A percentile compares a stretch with the other conserved stretches of the same genome.
These are phyloP conservation scores for Himalopsyche phryganea DNA, from an alignment of 1,140 invertebrate species.

Conservation along the genomic window DNA sequence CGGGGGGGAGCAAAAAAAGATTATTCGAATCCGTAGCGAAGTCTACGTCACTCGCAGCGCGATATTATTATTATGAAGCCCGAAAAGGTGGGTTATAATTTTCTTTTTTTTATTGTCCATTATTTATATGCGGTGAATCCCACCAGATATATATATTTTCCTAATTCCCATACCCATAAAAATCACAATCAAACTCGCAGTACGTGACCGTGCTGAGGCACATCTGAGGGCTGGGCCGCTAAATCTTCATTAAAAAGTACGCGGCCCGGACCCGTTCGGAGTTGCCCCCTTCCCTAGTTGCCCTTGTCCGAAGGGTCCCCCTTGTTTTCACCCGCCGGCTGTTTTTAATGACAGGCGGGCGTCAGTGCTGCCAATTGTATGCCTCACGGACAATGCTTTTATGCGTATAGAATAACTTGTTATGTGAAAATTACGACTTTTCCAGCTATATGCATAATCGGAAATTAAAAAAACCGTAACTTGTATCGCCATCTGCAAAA, in stretches of 20 bases:
- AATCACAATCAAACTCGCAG: slow-evolving; percentile 33
- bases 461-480: no score
- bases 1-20: slow-evolving; percentile 24
- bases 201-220: slow-evolving; percentile 21
- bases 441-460: no score
- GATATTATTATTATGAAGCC: slow-evolving; percentile 25
- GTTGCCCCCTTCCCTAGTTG: background rate
- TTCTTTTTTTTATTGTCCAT: slow-evolving; percentile 35
- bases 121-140: slow-evolving; percentile 35
- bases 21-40: slow-evolving; percentile 31
- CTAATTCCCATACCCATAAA: slow-evolving; percentile 34
- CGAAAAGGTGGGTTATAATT: slow-evolving; percentile 32
- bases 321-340: slow-evolving; percentile 1
- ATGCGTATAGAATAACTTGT: background rate
- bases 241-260: slow-evolving; percentile 35
- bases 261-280: slow-evolving; percentile 9
- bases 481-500: no score
- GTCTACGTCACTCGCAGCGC: slow-evolving; percentile 28
- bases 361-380: background rate
- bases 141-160: slow-evolving; percentile 34
- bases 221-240: slow-evolving; percentile 32
- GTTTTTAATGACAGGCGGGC: slow-evolving; percentile 14
- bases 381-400: background rate
- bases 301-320: no score
- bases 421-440: no score